These are phyloP conservation scores for Masticophis lateralis DNA, from an alignment of 2,797 vertebrate genomes.

Conservation along the genomic window DNA sequence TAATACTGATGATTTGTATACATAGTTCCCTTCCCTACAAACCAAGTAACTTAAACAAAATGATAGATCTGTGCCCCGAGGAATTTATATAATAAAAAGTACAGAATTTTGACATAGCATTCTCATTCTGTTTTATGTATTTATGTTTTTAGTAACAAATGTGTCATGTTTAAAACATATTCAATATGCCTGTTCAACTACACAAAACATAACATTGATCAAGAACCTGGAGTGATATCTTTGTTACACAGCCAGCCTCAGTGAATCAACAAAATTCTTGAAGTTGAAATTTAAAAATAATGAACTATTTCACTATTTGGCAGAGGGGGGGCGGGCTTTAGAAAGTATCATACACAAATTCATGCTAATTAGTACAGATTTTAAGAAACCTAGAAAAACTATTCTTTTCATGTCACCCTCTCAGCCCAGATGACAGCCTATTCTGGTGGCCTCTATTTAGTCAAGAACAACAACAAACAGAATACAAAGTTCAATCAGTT, in stretches of 20 bases:
- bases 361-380: background rate
- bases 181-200: background rate
- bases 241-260: background rate
- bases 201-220: background rate
- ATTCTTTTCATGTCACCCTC: background rate
- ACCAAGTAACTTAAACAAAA: background rate
- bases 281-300: background rate
- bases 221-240: background rate
- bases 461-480: background rate
- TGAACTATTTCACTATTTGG: background rate
- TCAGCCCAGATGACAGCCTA: background rate
- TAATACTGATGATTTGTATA: background rate
- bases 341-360: background rate
- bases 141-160: background rate
- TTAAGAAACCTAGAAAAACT: background rate
- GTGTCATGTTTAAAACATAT: background rate
- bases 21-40: background rate
- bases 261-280: background rate
- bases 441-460: background rate
- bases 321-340: accelerated
- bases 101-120: background rate
- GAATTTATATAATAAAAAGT: background rate
- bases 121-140: background rate
- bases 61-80: background rate
- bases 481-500: background rate